Evolutionary conservation across 2,113 vertebrate genomes (phyloP), one percentile per base, ranked within the genome.

Genomic region (Psammodynastes pulverulentus): DNA sequence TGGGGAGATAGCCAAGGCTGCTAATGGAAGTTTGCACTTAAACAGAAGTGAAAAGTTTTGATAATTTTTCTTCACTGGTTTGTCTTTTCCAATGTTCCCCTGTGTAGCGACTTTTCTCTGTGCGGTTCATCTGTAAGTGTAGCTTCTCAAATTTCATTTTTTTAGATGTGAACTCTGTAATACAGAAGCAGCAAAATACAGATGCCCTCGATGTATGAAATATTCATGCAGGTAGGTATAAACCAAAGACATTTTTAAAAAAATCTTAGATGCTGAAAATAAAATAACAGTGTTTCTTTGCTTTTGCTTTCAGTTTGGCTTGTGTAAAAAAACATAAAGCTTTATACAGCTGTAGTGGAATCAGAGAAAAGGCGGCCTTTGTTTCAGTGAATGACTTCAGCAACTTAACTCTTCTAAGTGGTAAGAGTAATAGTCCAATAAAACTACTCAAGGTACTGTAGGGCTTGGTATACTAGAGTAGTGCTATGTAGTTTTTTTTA

Each of bases 281-380:
- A 52, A 19, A 88, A 0, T 43, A 3, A 54, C 88, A 53, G 53
- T 4, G 1, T 52, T 5, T 48, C 84, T 52, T 93, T n/a, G 17
- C 15, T 94, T 56, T 91, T 92, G 72, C 26, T 96, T 96, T 91
- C 92, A 99, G 99, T 94, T 96, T 99, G 7, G 86, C 95, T 5
- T 99, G 99, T 94, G 99, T 99, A 52, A 99, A 99, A 96, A 98
- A 97, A 88, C 99, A 99, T 94, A 99, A 99, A 94, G 96, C 97
- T 9, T 96, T 96, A 1, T 96, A 96, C 1, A 97, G 96, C 45
- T 99, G 99, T 96, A 98, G 96, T 0, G 99, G 99, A 51, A 93
- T 99, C 52, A 97, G 99, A 94, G 98, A 99, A 95, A 99, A 98
- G 97, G 98, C 98, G 0, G 98, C 98, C 0, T 99, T 98, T 95